These are phyloP conservation scores for Halcyon senegalensis DNA, from an alignment of 2,113 vertebrate genomes.

Conservation along the genomic window DNA sequence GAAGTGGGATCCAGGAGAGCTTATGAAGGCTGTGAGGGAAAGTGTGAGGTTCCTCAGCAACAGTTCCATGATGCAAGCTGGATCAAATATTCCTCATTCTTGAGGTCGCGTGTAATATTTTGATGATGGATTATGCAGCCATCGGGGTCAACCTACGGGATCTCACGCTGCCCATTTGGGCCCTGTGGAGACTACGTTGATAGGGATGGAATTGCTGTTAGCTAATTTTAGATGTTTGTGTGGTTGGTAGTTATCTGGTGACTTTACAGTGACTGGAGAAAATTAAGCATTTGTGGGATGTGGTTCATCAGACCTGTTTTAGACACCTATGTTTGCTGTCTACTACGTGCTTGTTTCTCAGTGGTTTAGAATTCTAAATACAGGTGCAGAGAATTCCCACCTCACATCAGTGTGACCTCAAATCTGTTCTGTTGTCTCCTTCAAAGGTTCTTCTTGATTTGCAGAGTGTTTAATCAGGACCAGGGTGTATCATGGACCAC, in stretches of 20 bases:
- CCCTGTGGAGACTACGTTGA: not conserved
- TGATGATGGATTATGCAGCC: not conserved
- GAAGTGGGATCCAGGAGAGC: not conserved
- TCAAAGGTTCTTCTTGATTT: not conserved
- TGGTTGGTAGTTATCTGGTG: not conserved
- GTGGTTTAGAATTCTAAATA: not conserved
- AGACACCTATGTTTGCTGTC: not conserved
- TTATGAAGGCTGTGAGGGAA: not conserved
- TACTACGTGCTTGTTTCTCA: rapidly evolving
- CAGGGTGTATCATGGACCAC: not conserved
- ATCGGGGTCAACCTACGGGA: not conserved
- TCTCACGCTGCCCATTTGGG: rapidly evolving
- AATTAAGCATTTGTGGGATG: not conserved
- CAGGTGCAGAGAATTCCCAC: not conserved
- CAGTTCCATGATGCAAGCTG: not conserved
- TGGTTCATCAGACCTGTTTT: not conserved
- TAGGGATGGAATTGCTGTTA: not conserved
- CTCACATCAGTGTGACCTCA: not conserved
- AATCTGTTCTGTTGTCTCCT: not conserved
- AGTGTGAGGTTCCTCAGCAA: not conserved
- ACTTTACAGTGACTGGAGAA: not conserved
- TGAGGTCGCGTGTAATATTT: not conserved
- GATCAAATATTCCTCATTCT: not conserved
- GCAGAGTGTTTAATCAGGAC: not conserved
- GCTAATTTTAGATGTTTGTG: not conserved